These are phyloP conservation scores for Trigoniulus corallinus DNA, from an alignment of 1,140 invertebrate species.

Conservation along the genomic window DNA sequence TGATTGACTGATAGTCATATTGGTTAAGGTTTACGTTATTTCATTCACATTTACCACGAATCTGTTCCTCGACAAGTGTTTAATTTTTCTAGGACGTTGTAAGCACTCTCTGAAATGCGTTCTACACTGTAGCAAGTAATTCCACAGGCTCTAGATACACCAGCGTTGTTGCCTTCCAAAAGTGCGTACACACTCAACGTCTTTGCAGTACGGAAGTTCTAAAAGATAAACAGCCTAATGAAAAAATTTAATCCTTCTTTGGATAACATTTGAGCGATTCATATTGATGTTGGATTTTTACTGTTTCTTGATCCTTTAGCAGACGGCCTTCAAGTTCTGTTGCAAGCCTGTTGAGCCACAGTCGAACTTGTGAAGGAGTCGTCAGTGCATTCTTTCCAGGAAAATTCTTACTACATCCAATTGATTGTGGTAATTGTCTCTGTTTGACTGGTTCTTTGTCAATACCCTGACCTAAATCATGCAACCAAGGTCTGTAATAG, in stretches of 20 bases:
- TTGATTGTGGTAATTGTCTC: slow-evolving; percentile 73
- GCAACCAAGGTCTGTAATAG: slow-evolving; percentile 52
- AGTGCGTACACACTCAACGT: neutral
- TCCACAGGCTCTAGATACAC: neutral
- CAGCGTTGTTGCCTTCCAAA: neutral
- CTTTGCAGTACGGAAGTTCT: neutral
- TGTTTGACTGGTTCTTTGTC: slow-evolving; percentile 70
- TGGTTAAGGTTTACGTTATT: neutral
- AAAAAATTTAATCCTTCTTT: too few species aligned
- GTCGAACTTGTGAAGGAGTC: slow-evolving; percentile 20
- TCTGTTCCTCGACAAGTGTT: too few species aligned
- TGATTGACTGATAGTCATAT: neutral
- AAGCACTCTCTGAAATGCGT: neutral
- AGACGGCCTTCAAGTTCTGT: neutral
- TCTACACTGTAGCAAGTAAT: neutral
- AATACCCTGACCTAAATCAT: slow-evolving; percentile 68
- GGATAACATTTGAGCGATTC: too few species aligned
- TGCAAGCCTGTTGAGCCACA: neutral
- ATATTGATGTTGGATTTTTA: neutral
- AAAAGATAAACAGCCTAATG: neutral
- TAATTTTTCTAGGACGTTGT: neutral
- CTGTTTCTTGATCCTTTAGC: neutral
- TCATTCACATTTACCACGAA: neutral
- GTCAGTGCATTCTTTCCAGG: slow-evolving; percentile 58
- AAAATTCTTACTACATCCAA: slow-evolving; percentile 91